Percentiles rank a stretch among this genome's conserved stretches.
Conservation (phyloP, 1,140 invertebrate species). For the Hyphantria cunea region DNA sequence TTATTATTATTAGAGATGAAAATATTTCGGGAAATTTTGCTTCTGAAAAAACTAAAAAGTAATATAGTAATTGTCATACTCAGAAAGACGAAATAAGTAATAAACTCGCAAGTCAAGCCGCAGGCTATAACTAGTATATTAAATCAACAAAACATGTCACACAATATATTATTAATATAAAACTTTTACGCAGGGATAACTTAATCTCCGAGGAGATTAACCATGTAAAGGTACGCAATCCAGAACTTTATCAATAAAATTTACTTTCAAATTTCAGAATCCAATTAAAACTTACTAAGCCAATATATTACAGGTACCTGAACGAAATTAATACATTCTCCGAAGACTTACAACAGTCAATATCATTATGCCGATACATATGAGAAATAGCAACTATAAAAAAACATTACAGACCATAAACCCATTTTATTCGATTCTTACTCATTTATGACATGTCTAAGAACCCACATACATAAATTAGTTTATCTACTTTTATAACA, state of each 20-base stretch:
- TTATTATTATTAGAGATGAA: too few relatives aligned
- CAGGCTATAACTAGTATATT: too few relatives aligned
- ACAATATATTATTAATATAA: too few relatives aligned
- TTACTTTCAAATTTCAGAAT: slow-evolving; percentile 4
- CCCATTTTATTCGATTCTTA: slow-evolving; percentile 24
- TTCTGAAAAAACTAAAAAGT: too few relatives aligned
- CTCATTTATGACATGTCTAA: slow-evolving; percentile 29
- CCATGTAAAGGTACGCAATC: neutral
- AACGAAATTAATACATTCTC: neutral
- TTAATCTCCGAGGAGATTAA: neutral
- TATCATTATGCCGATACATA: slow-evolving; percentile 18
- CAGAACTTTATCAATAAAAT: slow-evolving; percentile 4
- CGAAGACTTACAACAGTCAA: slow-evolving; percentile 1
- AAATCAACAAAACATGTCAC: neutral
- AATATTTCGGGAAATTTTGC: too few relatives aligned
- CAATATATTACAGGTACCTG: neutral
- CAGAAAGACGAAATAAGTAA: too few relatives aligned
- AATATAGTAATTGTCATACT: too few relatives aligned
- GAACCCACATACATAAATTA: slow-evolving; percentile 28
- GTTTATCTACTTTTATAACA: slow-evolving; percentile 25
- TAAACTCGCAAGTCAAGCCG: too few relatives aligned
- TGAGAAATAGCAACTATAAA: slow-evolving; percentile 20
- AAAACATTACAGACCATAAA: slow-evolving; percentile 17
- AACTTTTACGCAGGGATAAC: too few relatives aligned
- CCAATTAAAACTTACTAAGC: neutral